Base-by-base conservation (phyloP, 64 coral and sea anemone species). In the Porites australiensis region DNA sequence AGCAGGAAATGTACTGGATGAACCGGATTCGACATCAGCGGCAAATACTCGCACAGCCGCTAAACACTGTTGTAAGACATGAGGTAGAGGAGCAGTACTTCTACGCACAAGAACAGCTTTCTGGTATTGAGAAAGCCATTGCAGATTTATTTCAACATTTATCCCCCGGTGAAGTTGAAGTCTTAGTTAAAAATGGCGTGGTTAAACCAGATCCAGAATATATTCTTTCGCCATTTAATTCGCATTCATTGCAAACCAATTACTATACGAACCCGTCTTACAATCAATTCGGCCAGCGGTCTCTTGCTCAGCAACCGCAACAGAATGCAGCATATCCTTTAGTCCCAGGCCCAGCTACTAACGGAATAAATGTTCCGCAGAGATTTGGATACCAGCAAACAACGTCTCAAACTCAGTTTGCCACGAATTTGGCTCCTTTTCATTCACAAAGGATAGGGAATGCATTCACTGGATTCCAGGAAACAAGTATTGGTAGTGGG, bases 21-120 rank as follows among this genome's bases (percentile, higher is more conserved):
- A 75, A 45, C 23, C 91, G 74, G 50, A 77, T 93, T 7, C 72
- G 50, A 8, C 46, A 76, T 54, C 82, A 86, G 11, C 91, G 91
- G 12, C 72, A 69, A 37, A 76, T 85, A 3, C 73, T 93, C 5
- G 72, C 74, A 72, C 91, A 93, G 22, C 76, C 60, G 20, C 69
- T 93, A 10, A 82, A 93, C 20, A 10, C 15, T 45, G 3, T 73
- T 4, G 68, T 85, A 22, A 87, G 91, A 50, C 82, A 86, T 4
- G 82, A 93, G 45, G 82, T 93, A 4, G 91, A 93, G 13, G 44
- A 86, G 37, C 55, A 86, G 21, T 93, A 93, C 68, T 93, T 77
- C 19, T 74, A 87, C 16, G 58, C 83, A 4, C 91, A 93, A 47
- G 82, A 87, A 49, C 82, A 93, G 61, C 59, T 93, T 6, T 77